Base-by-base conservation (phyloP, 37 sponge, comb jelly and placozoan genomes). In the Haliclona indistincta region DNA sequence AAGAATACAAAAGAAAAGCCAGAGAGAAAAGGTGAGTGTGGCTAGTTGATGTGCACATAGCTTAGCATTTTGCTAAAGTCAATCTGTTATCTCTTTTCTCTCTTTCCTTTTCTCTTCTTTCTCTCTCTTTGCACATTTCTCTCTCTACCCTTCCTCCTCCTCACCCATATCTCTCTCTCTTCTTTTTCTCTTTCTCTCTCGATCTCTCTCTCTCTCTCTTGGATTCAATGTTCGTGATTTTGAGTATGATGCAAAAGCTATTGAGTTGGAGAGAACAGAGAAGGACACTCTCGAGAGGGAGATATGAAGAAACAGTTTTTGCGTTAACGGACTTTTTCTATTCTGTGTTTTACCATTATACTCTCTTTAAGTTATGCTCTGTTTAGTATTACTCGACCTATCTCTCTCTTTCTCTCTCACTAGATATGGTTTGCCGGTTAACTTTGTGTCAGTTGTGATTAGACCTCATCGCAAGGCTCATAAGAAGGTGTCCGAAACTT, bases 151-250 rank as follows among this genome's bases (percentile, higher is more conserved):
- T n/a, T n/a, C n/a, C n/a, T n/a, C n/a, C n/a, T n/a, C n/a, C n/a
- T n/a, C n/a, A n/a, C n/a, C n/a, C n/a, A n/a, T n/a, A n/a, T n/a
- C n/a, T n/a, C n/a, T n/a, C n/a, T n/a, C n/a, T n/a, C n/a, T n/a
- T n/a, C n/a, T n/a, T n/a, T n/a, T n/a, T n/a, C n/a, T n/a, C n/a
- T n/a, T n/a, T n/a, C n/a, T n/a, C n/a, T n/a, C n/a, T n/a, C n/a
- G n/a, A n/a, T n/a, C n/a, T n/a, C n/a, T n/a, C n/a, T n/a, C n/a
- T n/a, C n/a, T n/a, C n/a, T n/a, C n/a, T n/a, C 2, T 28, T 44
- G 90, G 95, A 56, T 96, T 96, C 70, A 78, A 82, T 49, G 94
- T 96, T 23, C 87, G 99, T 38, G 99, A 98, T 20, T 98, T 94
- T 78, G 85, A 76, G 26, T 95, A 86, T 64, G 91, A 95, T 54